Evolutionary conservation across 2,113 vertebrate species (phyloP), one percentile per base, ranked within the genome.

Genomic region (Arothron firmamentum): DNA sequence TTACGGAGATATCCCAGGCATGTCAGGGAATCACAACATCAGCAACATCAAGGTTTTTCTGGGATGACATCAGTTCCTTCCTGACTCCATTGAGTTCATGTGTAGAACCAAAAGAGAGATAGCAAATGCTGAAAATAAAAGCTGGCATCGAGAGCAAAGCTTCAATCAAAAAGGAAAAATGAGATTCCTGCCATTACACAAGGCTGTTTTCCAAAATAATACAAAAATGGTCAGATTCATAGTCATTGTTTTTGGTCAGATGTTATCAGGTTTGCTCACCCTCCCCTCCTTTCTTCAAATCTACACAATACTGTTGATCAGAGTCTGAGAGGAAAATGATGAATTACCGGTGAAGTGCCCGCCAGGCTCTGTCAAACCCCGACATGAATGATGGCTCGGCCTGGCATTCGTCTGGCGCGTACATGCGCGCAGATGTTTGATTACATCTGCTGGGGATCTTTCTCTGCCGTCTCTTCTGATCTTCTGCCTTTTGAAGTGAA

Each of bases 401-500:
- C 52, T 52, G 55, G 49, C 53, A 49, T 64, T 45, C 53, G 43
- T 78, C 54, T 56, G 58, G 13, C 59, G 59, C 1, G 51, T 42
- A 19, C 69, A 48, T 71, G 59, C 72, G 49, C 59, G 63, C 3
- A 5, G 25, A 68, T 60, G 62, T 16, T 16, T 56, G 64, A 34
- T 52, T n/a, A n/a, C 7, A 49, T 42, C 58, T 6, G 62, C 55
- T 5, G 59, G 62, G 53, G 67, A 62, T 77, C 69, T 42, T 23
- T 18, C 42, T 60, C 50, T 42, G 31, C 60, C 4, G 52, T 58
- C 48, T 62, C 61, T 11, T 72, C 73, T 66, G 74, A 78, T 81
- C 79, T 50, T 57, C 52, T 1, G 18, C 1, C 59, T 81, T 87
- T 88, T 87, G 75, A 88, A 70, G 87, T 77, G 70, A 65, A 56